Percentiles rank a stretch among this genome's conserved stretches.
These are phyloP conservation scores for Cylindroiulus punctatus DNA, from an alignment of 2,888 invertebrate species.

Conservation along the genomic window DNA sequence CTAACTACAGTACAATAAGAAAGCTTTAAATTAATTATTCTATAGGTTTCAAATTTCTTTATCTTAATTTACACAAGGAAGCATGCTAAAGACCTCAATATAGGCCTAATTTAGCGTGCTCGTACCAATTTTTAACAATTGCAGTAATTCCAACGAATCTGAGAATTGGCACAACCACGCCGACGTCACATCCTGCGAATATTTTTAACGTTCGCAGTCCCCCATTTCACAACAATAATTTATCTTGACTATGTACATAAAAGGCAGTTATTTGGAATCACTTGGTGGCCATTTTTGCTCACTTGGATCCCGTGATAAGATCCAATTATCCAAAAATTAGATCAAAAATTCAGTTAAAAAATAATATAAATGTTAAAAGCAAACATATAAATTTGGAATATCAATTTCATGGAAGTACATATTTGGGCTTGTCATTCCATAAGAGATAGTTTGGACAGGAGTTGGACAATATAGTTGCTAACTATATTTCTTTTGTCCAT, in stretches of 20 bases:
- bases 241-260: neutral
- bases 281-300: neutral
- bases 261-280: neutral
- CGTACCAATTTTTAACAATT: neutral
- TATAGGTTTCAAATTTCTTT: neutral
- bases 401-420: too few species aligned
- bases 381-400: too few species aligned
- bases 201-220: neutral
- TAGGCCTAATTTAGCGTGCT: neutral
- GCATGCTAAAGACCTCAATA: constrained; percentile 2
- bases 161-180: neutral
- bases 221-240: neutral
- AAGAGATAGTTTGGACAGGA: too few species aligned
- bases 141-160: neutral
- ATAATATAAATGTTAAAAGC: too few species aligned
- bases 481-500: too few species aligned
- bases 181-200: neutral
- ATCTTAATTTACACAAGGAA: neutral
- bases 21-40: constrained; percentile 4
- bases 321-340: too few species aligned
- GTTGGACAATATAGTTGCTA: too few species aligned
- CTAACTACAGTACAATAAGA: constrained; percentile 6
- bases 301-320: too few species aligned
- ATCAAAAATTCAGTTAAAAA: too few species aligned
- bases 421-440: too few species aligned